Base-by-base conservation (phyloP, 2,797 vertebrate species). In the Okamejei kenojei region DNA sequence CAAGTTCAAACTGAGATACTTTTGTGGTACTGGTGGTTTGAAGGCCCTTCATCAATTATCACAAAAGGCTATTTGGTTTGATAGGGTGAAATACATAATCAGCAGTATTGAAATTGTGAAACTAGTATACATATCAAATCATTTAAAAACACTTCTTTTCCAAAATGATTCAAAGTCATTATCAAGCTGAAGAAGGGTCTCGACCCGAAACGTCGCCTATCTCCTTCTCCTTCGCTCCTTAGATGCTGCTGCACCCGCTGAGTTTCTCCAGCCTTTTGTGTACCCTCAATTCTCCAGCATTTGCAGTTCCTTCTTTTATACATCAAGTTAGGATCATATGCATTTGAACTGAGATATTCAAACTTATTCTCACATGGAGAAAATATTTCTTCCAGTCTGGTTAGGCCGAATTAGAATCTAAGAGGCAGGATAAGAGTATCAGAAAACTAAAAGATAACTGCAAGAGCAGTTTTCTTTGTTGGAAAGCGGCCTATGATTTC, bases 11-110 rank as follows among this genome's bases (percentile, higher is more conserved):
- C 9, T 23, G 23, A 19, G 11, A 54, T 92, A 26, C 26, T 76
- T 92, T 92, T 54, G 71, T n/a, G 15, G 32, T 63, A 73, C 9
- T 38, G 45, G 90, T 92, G 45, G 90, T 76, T 92, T 74, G 71
- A 76, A 74, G 71, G 68, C 71, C 58, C 35, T 76, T 76, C 15
- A 92, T 38, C 23, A 92, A 58, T 54, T 32, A 74, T 13, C 10
- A 8, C 35, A 74, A 74, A 91, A 19, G 65, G 29, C 15, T 32
- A 65, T 63, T 68, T 21, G 71, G 23, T 74, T 4, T 21, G 71
- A 5, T 74, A 1, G 61, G 84, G n/a, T 88, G n/a, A n/a, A 32
- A 17, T n/a, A 35, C 13, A 32, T 32, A 88, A 88, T 68, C 84
- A 88, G 61, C 61, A 88, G 7, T 32, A 65, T 74, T 74, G 17